Evolutionary conservation across 2,797 vertebrate genomes (phyloP), one percentile per base, ranked within the genome.

Genomic region (Acanthiza pusilla): DNA sequence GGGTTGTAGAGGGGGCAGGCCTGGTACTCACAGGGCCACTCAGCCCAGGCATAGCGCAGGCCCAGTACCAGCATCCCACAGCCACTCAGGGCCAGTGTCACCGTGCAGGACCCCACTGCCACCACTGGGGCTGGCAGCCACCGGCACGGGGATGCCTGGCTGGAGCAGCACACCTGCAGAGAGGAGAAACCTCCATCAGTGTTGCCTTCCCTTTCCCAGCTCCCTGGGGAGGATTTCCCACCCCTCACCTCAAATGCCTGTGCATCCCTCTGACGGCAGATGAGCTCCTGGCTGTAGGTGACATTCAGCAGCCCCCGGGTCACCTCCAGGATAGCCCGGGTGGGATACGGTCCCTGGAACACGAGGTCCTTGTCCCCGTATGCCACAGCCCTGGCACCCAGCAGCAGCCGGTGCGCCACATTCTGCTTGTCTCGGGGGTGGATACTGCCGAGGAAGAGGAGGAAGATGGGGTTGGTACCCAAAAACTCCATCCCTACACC

Each of bases 341-440:
- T 71, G 7, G 98, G 99, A 75, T 98, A 98, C 0, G 99, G 99
- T 42, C 99, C 99, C 27, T 97, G 98, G 96, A 99, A 99, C 61
- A 88, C 26, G 10, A 99, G 22, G 0, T 88, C 84, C 48, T 96
- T 96, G 78, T 99, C 98, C 40, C 97, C 96, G 2, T 99, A 99
- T 1, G 98, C 99, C 81, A 99, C 97, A 10, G 98, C 98, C 70
- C 98, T 97, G 25, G 99, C 99, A 3, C 99, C 99, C 70, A 99
- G 80, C 14, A 97, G 97, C 94, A 99, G 94, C 50, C 99, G 97
- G 73, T 97, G 96, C 0, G 98, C 99, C 48, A 99, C 98, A 0
- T 98, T 98, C 97, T 98, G 98, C 94, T 99, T 99, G 96, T 99
- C 98, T 36, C 98, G 95, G 10, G 99, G 99, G 93, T 99, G 99